Base-by-base conservation (phyloP, 92 coral and sea anemone genomes). In the Montipora capitata region DNA sequence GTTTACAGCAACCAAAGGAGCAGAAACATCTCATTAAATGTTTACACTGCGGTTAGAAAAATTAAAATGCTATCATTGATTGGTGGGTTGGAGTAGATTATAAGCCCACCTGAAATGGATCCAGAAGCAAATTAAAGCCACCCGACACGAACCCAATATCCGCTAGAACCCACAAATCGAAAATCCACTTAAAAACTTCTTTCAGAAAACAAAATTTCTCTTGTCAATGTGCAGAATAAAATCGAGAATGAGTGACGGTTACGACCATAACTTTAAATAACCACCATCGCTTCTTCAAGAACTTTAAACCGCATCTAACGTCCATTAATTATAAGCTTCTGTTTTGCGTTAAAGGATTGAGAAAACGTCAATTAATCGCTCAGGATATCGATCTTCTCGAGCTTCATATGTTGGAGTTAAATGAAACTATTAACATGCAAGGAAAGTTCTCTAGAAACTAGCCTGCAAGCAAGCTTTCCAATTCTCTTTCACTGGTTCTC, bases 151-250 rank as follows among this genome's bases (percentile, higher is more conserved):
- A 70, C 40, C 87, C 79, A 42, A 83, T 59, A 83, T 72, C 79
- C 86, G 54, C 57, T 39, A 68, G 40, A 81, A 54, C 67, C 86
- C 80, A n/a, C 73, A 83, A 61, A 83, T 14, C 56, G 72, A 58
- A 45, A 83, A 72, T 72, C 87, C 87, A 83, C 79, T 83, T 83
- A 83, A 59, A 83, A 69, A 62, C 59, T 16, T 35, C 72, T 72
- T 80, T 80, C 75, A 68, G 40, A 67, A 49, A 11, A 51, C 66
- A 45, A 81, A 81, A 17, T 40, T 67, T 62, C 35, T 52, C 51
- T 39, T 52, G 3, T 69, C 56, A 52, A 54, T 16, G 35, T 48
- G 40, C 15, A 61, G 68, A 51, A 61, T 9, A 48, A 27, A 27
- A 5, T 7, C 38, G 65, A 61, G 67, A n/a, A 20, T 17, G 39